A percentile compares a stretch with the other conserved stretches of the same genome.
These are phyloP conservation scores for Cyprinodon diabolis DNA, from an alignment of 2,797 vertebrate species.

Conservation along the genomic window DNA sequence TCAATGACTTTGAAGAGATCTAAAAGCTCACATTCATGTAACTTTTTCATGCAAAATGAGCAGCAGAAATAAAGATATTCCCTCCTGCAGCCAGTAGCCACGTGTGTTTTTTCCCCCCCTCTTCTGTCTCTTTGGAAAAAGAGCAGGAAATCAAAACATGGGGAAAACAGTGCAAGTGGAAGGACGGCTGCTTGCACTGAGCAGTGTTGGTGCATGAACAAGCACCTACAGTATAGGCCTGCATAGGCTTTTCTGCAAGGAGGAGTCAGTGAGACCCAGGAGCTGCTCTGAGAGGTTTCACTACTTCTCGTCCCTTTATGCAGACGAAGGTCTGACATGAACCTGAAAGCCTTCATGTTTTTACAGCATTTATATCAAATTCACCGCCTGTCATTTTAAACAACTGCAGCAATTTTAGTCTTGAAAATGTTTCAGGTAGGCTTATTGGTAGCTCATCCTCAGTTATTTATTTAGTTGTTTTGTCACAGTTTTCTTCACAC, in stretches of 20 bases:
- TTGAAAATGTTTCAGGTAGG: background rate
- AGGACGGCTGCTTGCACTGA: constrained; percentile 14
- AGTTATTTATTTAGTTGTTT: background rate
- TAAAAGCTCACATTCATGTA: constrained; percentile 50
- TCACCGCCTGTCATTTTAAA: background rate
- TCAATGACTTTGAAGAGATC: constrained; percentile 67
- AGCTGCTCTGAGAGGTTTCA: constrained; percentile 24
- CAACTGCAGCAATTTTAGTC: background rate
- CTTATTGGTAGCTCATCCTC: background rate
- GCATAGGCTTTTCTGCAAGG: constrained; percentile 16
- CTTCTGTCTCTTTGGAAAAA: constrained; percentile 14
- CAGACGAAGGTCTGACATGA: constrained; percentile 9
- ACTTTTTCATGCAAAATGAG: constrained; percentile 48
- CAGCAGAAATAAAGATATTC: constrained; percentile 51
- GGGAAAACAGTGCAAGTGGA: constrained; percentile 33
- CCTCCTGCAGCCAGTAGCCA: constrained; percentile 56
- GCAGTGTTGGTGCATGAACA: constrained; percentile 2
- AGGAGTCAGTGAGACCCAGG: constrained; percentile 31
- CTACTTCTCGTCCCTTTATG: constrained; percentile 1
- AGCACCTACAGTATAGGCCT: constrained; percentile 2
- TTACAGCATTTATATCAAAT: background rate
- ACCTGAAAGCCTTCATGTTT: background rate
- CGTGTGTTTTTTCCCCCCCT: constrained; percentile 34
- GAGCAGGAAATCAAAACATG: constrained; percentile 13
- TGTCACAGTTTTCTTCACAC: constrained; percentile 34